Conservation (phyloP, 2,888 invertebrate species). For the Drosophila nigricruria region DNA sequence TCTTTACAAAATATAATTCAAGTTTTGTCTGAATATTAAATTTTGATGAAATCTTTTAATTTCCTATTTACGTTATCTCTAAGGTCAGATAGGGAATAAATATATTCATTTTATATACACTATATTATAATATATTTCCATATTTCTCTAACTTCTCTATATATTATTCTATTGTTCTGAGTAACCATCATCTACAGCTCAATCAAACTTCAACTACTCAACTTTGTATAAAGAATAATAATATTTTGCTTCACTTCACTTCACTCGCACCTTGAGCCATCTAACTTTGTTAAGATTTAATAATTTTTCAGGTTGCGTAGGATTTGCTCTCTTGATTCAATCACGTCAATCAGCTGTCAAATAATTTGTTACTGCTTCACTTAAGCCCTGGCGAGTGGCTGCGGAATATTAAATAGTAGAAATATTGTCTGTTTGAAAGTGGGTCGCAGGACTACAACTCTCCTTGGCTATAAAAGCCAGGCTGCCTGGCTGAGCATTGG, state of each 20-base stretch:
- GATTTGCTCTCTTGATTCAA: conserved; percentile 37
- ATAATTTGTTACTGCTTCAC: background rate
- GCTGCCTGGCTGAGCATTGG: background rate
- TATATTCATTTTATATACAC: too few relatives aligned
- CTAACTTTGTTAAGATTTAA: conserved; percentile 30
- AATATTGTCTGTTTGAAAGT: background rate
- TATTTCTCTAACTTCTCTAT: too few relatives aligned
- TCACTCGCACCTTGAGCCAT: background rate
- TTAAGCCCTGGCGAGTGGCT: background rate
- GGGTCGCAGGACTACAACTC: too few relatives aligned
- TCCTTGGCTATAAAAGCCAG: conserved; percentile 45
- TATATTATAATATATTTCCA: too few relatives aligned
- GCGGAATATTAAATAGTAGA: conserved; percentile 26
- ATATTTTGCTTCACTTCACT: background rate
- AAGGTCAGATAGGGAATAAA: background rate
- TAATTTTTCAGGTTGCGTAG: conserved; percentile 22
- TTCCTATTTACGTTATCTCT: background rate
- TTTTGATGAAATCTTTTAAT: background rate
- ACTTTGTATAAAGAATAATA: background rate
- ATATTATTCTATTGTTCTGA: background rate
- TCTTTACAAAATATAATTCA: background rate
- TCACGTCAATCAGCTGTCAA: conserved; percentile 63
- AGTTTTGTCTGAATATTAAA: background rate
- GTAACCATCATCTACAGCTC: background rate
- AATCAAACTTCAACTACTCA: background rate